Evolutionary conservation across 2,113 vertebrate genomes (phyloP).

Genomic region (zebrafish (Danio rerio)): DNA sequence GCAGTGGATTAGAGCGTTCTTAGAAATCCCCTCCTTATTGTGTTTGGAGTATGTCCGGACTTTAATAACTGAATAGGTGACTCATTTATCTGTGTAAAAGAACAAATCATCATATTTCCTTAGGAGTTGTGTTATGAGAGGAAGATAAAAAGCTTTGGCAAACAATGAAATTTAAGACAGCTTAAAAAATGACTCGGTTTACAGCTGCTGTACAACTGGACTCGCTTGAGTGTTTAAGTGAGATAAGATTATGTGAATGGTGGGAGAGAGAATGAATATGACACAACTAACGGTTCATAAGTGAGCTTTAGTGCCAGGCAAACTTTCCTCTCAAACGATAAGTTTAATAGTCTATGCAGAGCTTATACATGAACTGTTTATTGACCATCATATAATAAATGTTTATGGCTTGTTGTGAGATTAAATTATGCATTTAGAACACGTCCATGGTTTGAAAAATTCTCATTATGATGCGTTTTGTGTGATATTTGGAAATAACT

Average conservation of each 20-base stretch:
- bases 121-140: conserved; percentile 56
- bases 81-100: conserved; percentile 65
- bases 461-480: background rate
- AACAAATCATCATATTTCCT: conserved; percentile 47
- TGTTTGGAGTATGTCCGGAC: conserved; percentile 43
- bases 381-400: background rate
- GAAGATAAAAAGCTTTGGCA: conserved; percentile 53
- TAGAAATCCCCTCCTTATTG: conserved; percentile 50
- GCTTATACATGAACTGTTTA: conserved; percentile 40
- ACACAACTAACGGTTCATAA: conserved; percentile 55
- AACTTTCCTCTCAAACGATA: conserved; percentile 53
- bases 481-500: background rate
- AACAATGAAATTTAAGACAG: conserved; percentile 53
- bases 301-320: conserved; percentile 53
- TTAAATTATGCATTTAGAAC: background rate
- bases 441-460: background rate
- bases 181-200: conserved; percentile 50
- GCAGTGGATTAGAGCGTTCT: conserved; percentile 52
- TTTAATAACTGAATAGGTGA: conserved; percentile 62
- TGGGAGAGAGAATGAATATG: conserved; percentile 16
- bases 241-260: conserved; percentile 49
- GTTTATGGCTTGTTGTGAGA: background rate
- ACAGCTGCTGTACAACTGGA: conserved; percentile 48
- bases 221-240: conserved; percentile 50
- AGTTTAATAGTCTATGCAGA: conserved; percentile 52